Evolutionary conservation across 2,797 vertebrate genomes (phyloP).

Genomic region (Acomys russatus): DNA sequence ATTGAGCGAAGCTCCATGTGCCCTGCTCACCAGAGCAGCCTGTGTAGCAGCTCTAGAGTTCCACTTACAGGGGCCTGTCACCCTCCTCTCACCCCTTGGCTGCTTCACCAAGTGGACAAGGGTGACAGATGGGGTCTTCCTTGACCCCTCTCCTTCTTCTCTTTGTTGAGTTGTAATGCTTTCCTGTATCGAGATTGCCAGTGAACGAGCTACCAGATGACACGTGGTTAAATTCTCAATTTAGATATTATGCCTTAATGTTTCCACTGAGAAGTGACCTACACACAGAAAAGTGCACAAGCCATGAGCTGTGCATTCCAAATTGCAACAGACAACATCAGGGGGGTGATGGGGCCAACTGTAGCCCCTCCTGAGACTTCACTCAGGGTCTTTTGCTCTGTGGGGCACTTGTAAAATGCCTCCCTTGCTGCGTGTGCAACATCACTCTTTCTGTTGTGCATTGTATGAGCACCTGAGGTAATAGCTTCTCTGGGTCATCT

Average conservation of each 20-base stretch:
- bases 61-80: neutral
- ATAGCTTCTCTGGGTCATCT: neutral
- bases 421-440: neutral
- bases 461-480: neutral
- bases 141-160: neutral
- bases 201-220: rapidly evolving
- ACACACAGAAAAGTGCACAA: neutral
- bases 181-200: rapidly evolving
- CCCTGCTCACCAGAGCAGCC: neutral
- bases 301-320: neutral
- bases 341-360: neutral
- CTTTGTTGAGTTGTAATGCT: neutral
- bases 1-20: neutral
- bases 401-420: neutral
- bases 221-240: rapidly evolving
- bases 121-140: neutral
- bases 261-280: neutral
- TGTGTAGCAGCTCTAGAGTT: rapidly evolving
- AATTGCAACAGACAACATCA: neutral
- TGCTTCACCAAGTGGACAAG: neutral
- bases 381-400: neutral
- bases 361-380: neutral
- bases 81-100: neutral
- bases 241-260: rapidly evolving
- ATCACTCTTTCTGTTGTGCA: rapidly evolving